Evolutionary conservation across 2,797 vertebrate species (phyloP), one percentile per base, ranked within the genome.

Genomic region (Fratercula arctica): DNA sequence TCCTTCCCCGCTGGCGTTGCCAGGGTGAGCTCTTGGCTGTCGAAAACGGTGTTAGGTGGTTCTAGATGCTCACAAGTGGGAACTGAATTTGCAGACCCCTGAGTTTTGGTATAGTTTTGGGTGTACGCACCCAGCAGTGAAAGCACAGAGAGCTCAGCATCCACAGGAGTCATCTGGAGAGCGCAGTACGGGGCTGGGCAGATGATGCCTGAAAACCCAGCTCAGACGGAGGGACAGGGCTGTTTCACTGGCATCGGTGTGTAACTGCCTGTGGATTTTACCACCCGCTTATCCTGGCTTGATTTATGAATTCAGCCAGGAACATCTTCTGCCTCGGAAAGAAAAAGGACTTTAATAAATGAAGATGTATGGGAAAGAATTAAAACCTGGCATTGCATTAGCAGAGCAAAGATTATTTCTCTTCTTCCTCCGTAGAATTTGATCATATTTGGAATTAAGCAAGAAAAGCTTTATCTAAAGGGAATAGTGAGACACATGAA

Each of bases 31-130:
- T 0, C 45, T 41, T 26, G 46, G 28, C 63, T 45, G 28, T 6
- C 6, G 5, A 43, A 79, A 57, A 25, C 0, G 3, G 16, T 15
- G 28, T 31, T 60, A 17, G 0, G 0, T 4, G 9, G 53, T 39
- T 76, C 29, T 37, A 39, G 37, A 57, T 41, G n/a, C 21, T 77
- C n/a, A 66, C 21, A 46, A 26, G 21, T 5, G 16, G 57, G 51
- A 50, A 61, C 4, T 33, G 29, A 33, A 41, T 33, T 33, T 63
- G 29, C 33, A 68, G 4, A 24, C 16, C 37, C 26, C 21, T 3
- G 21, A 12, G 12, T 70, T 45, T 51, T 12, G 19, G 11, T 21
- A 3, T 41, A 25, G 7, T 16, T 87, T 85, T 56, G 21, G 33
- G 21, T 67, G 29, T 26, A 2, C 8, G 6, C 9, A 25, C 6